Conservation (phyloP, 2,797 vertebrate genomes). For the Myripristis murdjan region DNA sequence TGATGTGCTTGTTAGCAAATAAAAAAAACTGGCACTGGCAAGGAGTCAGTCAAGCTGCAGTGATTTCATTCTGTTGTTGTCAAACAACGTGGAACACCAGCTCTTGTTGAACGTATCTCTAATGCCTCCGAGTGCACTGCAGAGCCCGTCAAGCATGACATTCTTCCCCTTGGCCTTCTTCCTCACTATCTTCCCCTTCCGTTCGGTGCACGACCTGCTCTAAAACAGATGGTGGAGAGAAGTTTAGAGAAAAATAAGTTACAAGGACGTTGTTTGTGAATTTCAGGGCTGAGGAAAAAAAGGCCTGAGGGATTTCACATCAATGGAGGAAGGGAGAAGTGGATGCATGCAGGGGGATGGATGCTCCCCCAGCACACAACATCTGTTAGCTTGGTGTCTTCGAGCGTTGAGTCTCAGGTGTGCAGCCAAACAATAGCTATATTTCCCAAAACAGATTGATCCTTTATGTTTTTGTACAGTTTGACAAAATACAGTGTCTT, state of each 20-base stretch:
- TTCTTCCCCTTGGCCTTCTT: constrained; percentile 34
- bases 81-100: constrained; percentile 42
- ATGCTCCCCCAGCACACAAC: constrained; percentile 60
- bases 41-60: constrained; percentile 61
- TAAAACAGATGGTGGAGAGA: constrained; percentile 75
- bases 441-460: constrained; percentile 36
- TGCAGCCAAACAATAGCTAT: constrained; percentile 45
- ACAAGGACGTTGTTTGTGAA: constrained; percentile 80
- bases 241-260: constrained; percentile 79
- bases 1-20: constrained; percentile 76
- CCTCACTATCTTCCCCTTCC: constrained; percentile 30
- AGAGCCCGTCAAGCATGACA: constrained; percentile 51
- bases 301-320: constrained; percentile 65
- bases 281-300: constrained; percentile 56
- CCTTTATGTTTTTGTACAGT: constrained; percentile 40
- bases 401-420: constrained; percentile 64
- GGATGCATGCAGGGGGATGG: constrained; percentile 21
- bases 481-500: constrained; percentile 28
- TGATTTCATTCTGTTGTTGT: constrained; percentile 65
- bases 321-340: constrained; percentile 43
- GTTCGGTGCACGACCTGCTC: constrained; percentile 63
- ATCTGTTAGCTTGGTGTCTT: constrained; percentile 73
- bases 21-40: constrained; percentile 58
- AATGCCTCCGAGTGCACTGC: constrained; percentile 42
- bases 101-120: constrained; percentile 54